Percentiles rank a stretch among this genome's conserved stretches.
Conservation (phyloP, 2,797 vertebrate genomes). For the Podarcis siculus region DNA sequence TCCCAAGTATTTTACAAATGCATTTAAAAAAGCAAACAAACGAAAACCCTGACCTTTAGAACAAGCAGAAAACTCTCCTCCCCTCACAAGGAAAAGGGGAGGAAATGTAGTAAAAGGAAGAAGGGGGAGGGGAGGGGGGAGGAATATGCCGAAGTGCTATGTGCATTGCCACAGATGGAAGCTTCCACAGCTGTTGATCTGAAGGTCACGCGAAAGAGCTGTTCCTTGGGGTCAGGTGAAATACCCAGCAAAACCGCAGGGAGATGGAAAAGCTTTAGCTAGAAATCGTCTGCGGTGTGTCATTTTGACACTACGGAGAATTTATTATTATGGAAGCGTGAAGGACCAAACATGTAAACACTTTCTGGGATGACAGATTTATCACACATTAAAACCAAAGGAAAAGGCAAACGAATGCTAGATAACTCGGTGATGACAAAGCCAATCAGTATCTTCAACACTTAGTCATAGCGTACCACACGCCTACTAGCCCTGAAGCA, state of each 20-base stretch:
- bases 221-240: background rate
- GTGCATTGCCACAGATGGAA: background rate
- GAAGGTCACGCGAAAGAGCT: background rate
- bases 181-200: background rate
- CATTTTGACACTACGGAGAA: background rate
- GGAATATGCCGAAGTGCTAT: background rate
- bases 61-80: background rate
- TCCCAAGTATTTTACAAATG: background rate
- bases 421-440: conserved; percentile 43
- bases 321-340: background rate
- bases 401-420: conserved; percentile 17
- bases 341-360: background rate
- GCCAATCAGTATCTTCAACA: conserved; percentile 26
- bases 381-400: conserved; percentile 8
- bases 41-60: background rate
- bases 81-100: background rate
- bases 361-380: background rate
- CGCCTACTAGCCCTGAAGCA: background rate
- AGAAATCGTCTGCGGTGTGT: conserved; percentile 1
- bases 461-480: background rate
- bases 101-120: background rate
- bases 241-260: conserved; percentile 7
- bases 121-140: background rate
- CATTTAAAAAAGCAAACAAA: background rate
- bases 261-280: conserved; percentile 9